Conservation (phyloP, 2,888 invertebrate genomes). For the Orgyia antiqua region DNA sequence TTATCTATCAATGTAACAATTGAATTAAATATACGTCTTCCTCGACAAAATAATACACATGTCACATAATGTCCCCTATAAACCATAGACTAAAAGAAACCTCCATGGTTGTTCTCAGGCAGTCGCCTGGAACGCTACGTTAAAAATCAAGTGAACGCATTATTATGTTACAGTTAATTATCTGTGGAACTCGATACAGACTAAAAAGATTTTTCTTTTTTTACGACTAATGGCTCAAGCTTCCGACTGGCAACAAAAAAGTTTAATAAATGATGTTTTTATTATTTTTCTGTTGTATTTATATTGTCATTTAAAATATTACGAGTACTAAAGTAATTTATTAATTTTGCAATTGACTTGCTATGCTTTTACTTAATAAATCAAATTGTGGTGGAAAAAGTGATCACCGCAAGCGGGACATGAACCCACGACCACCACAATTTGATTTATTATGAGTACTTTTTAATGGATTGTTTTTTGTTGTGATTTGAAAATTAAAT, state of each 20-base stretch:
- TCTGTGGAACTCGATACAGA: conserved; percentile 25
- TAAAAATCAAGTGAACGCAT: conserved; percentile 26
- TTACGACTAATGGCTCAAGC: conserved; percentile 14
- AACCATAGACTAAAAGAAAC: conserved; percentile 14
- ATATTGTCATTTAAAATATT: conserved; percentile 7
- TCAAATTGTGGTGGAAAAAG: no score
- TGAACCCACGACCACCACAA: no score
- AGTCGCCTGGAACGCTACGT: conserved; percentile 38
- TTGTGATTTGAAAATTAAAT: no score
- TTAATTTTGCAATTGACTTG: no score
- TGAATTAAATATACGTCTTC: no score
- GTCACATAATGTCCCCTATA: conserved; percentile 18
- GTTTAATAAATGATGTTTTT: conserved; percentile 14
- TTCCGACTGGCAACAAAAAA: conserved; percentile 16
- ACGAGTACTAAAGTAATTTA: no score
- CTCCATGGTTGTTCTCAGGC: conserved; percentile 27
- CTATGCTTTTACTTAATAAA: no score
- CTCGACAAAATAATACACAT: conserved; percentile 8
- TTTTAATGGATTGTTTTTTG: no score
- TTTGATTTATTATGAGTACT: no score
- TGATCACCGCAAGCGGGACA: no score
- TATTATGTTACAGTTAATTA: conserved; percentile 26
- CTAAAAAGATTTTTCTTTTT: conserved; percentile 17
- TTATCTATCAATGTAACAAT: no score
- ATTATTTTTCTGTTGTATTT: conserved; percentile 15